Conservation (phyloP, 2,113 vertebrate species). For the Elephas maximus region DNA sequence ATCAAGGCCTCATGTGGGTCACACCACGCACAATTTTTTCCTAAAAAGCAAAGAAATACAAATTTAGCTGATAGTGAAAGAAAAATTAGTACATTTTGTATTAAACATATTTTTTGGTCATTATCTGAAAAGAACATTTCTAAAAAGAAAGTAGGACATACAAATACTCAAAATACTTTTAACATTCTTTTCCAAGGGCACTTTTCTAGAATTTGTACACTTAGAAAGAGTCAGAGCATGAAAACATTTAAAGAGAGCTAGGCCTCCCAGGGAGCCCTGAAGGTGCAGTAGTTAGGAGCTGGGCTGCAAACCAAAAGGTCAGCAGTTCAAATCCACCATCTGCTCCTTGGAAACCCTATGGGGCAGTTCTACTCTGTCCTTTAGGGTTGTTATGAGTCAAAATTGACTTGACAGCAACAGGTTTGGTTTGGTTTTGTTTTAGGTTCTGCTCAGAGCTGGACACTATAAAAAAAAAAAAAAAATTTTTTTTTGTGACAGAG, state of each 20-base stretch:
- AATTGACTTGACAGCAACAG: too few species aligned
- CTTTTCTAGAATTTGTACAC: neutral
- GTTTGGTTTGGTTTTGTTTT: too few species aligned
- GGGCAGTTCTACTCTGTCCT: too few species aligned
- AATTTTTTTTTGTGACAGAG: too few species aligned
- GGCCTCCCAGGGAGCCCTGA: neutral
- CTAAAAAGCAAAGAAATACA: slow-evolving; percentile 33
- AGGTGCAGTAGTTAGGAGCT: too few species aligned
- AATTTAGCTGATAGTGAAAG: neutral
- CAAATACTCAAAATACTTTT: neutral
- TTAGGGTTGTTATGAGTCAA: too few species aligned
- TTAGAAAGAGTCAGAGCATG: neutral
- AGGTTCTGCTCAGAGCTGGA: too few species aligned
- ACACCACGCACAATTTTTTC: neutral
- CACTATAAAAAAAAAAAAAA: too few species aligned
- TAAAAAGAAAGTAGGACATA: slow-evolving; percentile 23
- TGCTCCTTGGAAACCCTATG: too few species aligned
- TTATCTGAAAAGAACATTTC: neutral
- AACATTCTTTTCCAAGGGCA: neutral
- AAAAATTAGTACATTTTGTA: slow-evolving; percentile 24
- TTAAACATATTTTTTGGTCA: neutral
- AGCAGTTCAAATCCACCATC: too few species aligned
- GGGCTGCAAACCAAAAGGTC: too few species aligned
- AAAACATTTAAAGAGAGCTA: slow-evolving; percentile 15
- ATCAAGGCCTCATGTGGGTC: neutral